Evolutionary conservation across 1,140 invertebrate species (phyloP).

Genomic region (Drosophila punjabiensis): DNA sequence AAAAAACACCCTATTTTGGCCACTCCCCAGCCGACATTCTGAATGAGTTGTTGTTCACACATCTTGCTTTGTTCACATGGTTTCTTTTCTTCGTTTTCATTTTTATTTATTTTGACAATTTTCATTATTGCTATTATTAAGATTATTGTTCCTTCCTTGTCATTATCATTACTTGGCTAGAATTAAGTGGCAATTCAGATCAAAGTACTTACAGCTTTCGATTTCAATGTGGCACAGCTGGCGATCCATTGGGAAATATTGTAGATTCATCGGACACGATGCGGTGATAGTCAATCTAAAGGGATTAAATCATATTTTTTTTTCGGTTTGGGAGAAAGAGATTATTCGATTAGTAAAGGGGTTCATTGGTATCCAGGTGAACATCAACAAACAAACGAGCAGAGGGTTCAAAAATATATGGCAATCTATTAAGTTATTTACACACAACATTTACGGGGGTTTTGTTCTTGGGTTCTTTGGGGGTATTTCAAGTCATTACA

Average conservation of each 20-base stretch:
- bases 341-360: slow-evolving; percentile 55
- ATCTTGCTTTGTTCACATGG: slow-evolving; percentile 45
- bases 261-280: slow-evolving; percentile 98
- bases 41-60: slow-evolving; percentile 74
- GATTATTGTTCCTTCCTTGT: slow-evolving; percentile 24
- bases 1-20: slow-evolving; percentile 51
- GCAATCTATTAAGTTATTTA: slow-evolving; percentile 49
- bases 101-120: slow-evolving; percentile 40
- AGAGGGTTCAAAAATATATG: slow-evolving; percentile 41
- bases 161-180: slow-evolving; percentile 21
- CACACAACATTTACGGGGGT: slow-evolving; percentile 51
- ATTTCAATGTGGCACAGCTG: slow-evolving; percentile 99
- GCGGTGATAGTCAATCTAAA: slow-evolving; percentile 97
- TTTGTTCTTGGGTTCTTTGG: slow-evolving; percentile 1
- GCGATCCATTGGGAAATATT: slow-evolving; percentile 99
- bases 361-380: slow-evolving; percentile 10
- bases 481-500: slow-evolving; percentile 51
- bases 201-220: slow-evolving; percentile 97
- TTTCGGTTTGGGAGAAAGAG: slow-evolving; percentile 31
- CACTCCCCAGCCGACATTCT: slow-evolving; percentile 68
- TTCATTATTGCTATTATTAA: slow-evolving; percentile 26
- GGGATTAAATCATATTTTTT: slow-evolving; percentile 29
- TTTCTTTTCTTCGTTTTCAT: slow-evolving; percentile 12
- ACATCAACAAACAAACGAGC: slow-evolving; percentile 64
- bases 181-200: slow-evolving; percentile 32